Percentiles rank a stretch among this genome's conserved stretches.
These are phyloP conservation scores for Hipposideros larvatus DNA, from an alignment of 2,797 vertebrate genomes.

Conservation along the genomic window DNA sequence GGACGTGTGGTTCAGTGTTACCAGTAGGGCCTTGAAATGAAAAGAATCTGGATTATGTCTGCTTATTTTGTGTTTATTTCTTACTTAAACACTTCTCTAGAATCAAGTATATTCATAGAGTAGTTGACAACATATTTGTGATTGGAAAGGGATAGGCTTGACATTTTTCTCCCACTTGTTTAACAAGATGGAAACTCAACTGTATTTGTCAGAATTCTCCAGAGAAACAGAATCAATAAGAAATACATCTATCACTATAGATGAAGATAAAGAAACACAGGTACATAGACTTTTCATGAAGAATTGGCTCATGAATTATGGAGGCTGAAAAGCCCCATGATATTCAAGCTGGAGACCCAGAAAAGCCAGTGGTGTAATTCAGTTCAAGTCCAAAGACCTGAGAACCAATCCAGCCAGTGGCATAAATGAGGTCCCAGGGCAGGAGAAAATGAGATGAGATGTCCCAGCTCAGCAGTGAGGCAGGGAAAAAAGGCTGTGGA, in stretches of 20 bases:
- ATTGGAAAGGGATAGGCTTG: neutral
- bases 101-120: neutral
- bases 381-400: neutral
- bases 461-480: neutral
- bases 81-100: neutral
- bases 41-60: neutral
- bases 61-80: neutral
- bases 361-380: neutral
- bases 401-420: neutral
- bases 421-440: neutral
- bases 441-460: neutral
- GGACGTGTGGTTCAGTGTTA: neutral
- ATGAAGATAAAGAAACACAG: neutral
- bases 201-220: neutral
- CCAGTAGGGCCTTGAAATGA: neutral
- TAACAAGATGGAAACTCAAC: neutral
- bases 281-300: neutral
- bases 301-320: neutral
- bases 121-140: neutral
- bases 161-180: neutral
- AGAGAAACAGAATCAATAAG: neutral
- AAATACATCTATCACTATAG: neutral
- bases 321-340: neutral
- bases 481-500: neutral
- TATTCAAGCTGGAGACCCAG: neutral